Conservation (phyloP, 2,797 vertebrate genomes). For the Tinamus major region DNA sequence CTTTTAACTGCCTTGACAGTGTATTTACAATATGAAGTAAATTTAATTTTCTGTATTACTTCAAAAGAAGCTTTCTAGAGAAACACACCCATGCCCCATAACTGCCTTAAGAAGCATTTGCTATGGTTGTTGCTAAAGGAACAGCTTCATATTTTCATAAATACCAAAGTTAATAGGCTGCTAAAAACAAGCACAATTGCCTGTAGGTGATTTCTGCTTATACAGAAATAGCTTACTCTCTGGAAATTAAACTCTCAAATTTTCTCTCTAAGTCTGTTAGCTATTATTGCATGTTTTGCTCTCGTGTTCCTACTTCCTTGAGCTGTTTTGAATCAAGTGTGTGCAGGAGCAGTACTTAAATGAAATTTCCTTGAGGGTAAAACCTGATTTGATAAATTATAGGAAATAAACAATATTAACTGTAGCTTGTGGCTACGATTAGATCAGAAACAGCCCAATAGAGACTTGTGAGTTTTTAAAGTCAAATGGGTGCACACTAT, state of each 20-base stretch:
- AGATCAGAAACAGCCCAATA: conserved; percentile 10
- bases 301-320: conserved; percentile 7
- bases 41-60: not conserved
- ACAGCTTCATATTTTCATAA: conserved; percentile 37
- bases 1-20: not conserved
- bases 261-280: conserved; percentile 34
- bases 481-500: not conserved
- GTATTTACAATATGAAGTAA: not conserved
- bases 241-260: not conserved
- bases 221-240: not conserved
- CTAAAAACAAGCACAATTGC: conserved; percentile 29
- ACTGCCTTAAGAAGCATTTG: not conserved
- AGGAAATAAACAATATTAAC: conserved; percentile 35
- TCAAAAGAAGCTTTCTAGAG: conserved; percentile 5
- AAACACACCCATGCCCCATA: not conserved
- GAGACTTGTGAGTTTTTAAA: not conserved
- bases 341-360: not conserved
- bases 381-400: conserved; percentile 30
- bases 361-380: conserved; percentile 28
- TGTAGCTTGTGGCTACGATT: not conserved
- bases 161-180: conserved; percentile 14
- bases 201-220: conserved; percentile 30
- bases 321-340: conserved; percentile 48
- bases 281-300: conserved; percentile 19
- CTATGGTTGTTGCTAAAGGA: conserved; percentile 60